Percentiles rank a stretch among this genome's conserved stretches.
These are phyloP conservation scores for Eubasilissa regina DNA, from an alignment of 1,140 invertebrate species.

Conservation along the genomic window DNA sequence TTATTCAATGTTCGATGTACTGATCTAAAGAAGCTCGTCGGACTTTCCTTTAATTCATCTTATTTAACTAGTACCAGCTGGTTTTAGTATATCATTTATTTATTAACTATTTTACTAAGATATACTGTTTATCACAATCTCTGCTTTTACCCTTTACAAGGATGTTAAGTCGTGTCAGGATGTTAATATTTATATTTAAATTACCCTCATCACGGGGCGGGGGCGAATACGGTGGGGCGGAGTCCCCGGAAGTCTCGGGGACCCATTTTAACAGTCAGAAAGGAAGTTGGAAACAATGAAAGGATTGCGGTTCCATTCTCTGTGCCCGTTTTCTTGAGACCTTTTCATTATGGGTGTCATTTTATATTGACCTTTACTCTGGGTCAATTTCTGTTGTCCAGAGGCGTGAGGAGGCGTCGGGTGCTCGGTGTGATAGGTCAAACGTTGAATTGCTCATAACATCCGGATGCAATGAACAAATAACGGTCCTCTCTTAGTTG, in stretches of 20 bases:
- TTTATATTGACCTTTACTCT: slow-evolving; percentile 21
- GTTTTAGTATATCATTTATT: too few relatives aligned
- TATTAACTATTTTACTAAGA: too few relatives aligned
- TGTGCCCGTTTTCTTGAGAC: slow-evolving; percentile 3
- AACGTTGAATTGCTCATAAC: slow-evolving; percentile 9
- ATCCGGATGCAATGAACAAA: slow-evolving; percentile 25
- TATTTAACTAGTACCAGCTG: too few relatives aligned
- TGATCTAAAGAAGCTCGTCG: too few relatives aligned
- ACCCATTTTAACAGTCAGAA: background rate
- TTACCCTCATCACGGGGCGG: slow-evolving; percentile 41
- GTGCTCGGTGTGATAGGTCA: slow-evolving; percentile 49
- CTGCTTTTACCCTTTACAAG: slow-evolving; percentile 9
- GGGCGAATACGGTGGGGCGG: background rate
- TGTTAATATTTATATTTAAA: slow-evolving; percentile 52
- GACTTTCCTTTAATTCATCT: too few relatives aligned
- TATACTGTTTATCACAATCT: background rate
- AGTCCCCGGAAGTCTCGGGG: slow-evolving; percentile 51
- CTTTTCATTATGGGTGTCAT: background rate
- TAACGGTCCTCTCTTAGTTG: slow-evolving; percentile 5
- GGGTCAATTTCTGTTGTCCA: slow-evolving; percentile 17
- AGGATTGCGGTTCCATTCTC: slow-evolving; percentile 43
- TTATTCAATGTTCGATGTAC: too few relatives aligned
- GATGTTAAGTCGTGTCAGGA: slow-evolving; percentile 26
- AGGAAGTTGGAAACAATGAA: slow-evolving; percentile 38
- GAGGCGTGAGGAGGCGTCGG: slow-evolving; percentile 31